Evolutionary conservation across 2,888 invertebrate species (phyloP).

Genomic region (Calliphora vomitoria): DNA sequence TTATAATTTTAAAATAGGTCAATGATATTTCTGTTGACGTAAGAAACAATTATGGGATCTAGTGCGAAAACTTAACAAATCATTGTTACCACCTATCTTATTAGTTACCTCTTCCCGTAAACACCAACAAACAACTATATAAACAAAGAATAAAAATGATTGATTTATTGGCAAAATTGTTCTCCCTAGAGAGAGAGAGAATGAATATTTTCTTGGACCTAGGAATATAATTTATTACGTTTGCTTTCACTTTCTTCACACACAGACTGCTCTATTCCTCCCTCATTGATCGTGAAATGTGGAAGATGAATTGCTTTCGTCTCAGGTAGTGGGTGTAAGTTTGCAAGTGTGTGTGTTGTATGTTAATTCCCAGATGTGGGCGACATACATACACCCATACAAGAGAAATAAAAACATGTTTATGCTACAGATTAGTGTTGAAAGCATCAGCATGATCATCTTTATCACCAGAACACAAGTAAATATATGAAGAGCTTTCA

Average conservation of each 20-base stretch:
- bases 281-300: not conserved
- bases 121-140: not conserved
- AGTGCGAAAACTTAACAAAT: not conserved
- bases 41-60: not conserved
- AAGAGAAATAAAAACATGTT: not conserved
- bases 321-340: conserved; percentile 16
- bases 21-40: not conserved
- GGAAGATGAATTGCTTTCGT: not conserved
- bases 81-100: not conserved
- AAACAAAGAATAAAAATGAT: not conserved
- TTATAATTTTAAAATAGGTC: not conserved
- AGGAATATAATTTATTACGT: not conserved
- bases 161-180: not conserved
- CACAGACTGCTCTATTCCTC: not conserved
- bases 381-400: conserved; percentile 16
- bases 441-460: conserved; percentile 34
- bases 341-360: not conserved
- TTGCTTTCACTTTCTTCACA: not conserved
- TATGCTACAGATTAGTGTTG: conserved; percentile 43
- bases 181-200: not conserved
- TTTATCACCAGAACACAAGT: not conserved
- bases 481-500: conserved; percentile 29
- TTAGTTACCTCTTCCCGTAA: not conserved
- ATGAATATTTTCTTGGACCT: not conserved
- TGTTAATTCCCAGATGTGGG: conserved; percentile 22